Base-by-base conservation (phyloP, 2,888 invertebrate genomes). In the Lasioglossum figueresi region DNA sequence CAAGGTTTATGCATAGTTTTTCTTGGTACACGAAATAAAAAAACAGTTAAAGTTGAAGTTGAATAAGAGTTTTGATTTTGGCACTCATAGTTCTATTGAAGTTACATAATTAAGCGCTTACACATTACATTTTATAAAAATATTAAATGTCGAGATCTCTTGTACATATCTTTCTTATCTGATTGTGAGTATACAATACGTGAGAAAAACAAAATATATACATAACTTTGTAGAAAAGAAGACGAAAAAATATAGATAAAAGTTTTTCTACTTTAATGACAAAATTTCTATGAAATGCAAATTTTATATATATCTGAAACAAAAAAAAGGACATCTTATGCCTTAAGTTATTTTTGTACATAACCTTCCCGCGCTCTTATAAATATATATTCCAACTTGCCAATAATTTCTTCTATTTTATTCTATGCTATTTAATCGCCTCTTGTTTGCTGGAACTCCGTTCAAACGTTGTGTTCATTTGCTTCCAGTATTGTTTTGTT, bases 1-100 rank as follows among this genome's bases (percentile, higher is more conserved):
- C 90, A 84, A 93, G 91, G 91, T 93, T 91, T 91, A 92, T 87
- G 91, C 88, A 90, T 92, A 91, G 88, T 88, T 90, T 43, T 83
- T 86, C 83, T 83, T 86, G 83, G 83, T 86, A 88, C 86, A 80
- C 75, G 77, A 84, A 89, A 83, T 88, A 87, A 86, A 88, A 82
- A 82, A 83, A 79, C 82, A 87, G 85, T 76, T 91, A 82, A 88
- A 82, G 85, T 89, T 89, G 81, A 90, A 82, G 85, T 87, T 90
- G 76, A 82, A 84, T 75, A 82, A 85, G 88, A 89, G 85, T 90
- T 90, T 83, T 86, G 81, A 88, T 90, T 80, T 87, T 75, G 80
- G 82, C 84, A 76, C 77, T 88, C 82, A 88, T 89, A 86, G 75
- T 89, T 90, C 82, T 90, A 85, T 88, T 75, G 63, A 88, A 84